These are phyloP conservation scores for Phasia obesa DNA, from an alignment of 2,888 invertebrate species.

Conservation along the genomic window DNA sequence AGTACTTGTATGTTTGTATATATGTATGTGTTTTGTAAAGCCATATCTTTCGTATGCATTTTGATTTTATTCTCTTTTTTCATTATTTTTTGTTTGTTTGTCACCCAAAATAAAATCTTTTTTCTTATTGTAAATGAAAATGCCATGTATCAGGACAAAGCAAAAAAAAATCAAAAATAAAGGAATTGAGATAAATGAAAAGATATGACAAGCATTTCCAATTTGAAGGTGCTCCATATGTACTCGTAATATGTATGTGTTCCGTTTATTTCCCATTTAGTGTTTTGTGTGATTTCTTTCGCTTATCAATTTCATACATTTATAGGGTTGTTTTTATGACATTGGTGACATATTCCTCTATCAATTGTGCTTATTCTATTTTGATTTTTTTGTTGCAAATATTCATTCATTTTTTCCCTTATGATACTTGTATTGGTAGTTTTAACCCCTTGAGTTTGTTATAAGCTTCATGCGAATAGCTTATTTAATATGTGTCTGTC, in stretches of 20 bases:
- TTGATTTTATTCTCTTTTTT: slow-evolving; percentile 38
- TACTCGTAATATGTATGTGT: slow-evolving; percentile 66
- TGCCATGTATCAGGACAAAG: slow-evolving; percentile 66
- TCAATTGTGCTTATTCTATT: slow-evolving; percentile 33
- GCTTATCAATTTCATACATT: slow-evolving; percentile 68
- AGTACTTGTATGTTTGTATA: no score
- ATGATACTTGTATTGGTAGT: slow-evolving; percentile 6
- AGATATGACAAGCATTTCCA: slow-evolving; percentile 82
- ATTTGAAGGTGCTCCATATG: slow-evolving; percentile 75
- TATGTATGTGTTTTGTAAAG: slow-evolving; percentile 39
- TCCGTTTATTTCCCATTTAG: slow-evolving; percentile 45
- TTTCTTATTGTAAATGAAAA: slow-evolving; percentile 63
- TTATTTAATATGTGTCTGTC: slow-evolving; percentile 58
- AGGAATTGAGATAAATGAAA: slow-evolving; percentile 77
- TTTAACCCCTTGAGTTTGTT: slow-evolving; percentile 59
- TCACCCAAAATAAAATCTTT: slow-evolving; percentile 21
- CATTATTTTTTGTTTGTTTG: slow-evolving; percentile 51
- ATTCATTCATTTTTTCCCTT: background rate
- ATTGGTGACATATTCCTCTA: slow-evolving; percentile 43
- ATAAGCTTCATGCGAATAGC: slow-evolving; percentile 56
- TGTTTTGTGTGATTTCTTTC: slow-evolving; percentile 40
- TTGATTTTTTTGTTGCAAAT: slow-evolving; percentile 30
- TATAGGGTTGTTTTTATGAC: slow-evolving; percentile 62
- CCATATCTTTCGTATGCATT: slow-evolving; percentile 29
- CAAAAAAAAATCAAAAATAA: slow-evolving; percentile 35